Evolutionary conservation across 2,888 invertebrate species (phyloP).

Genomic region (Spilarctia lutea): DNA sequence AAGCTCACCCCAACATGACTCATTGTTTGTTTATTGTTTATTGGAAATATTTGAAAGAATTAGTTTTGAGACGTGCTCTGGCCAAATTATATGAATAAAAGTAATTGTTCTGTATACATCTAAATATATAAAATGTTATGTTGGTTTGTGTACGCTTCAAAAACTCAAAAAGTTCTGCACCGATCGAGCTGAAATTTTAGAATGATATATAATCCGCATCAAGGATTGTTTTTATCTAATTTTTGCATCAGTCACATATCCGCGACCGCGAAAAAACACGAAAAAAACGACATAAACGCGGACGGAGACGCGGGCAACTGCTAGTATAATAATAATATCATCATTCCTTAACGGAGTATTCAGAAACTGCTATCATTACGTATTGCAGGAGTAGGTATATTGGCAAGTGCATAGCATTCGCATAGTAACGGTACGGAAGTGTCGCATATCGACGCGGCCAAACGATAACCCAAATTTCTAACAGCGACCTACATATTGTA

Average conservation of each 20-base stretch:
- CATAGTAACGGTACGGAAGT: conserved; percentile 76
- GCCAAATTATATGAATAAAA: conserved; percentile 9
- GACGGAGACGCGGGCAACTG: no score
- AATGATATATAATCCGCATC: no score
- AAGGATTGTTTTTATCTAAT: no score
- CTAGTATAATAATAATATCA: no score
- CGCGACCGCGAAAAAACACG: no score
- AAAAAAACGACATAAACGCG: no score
- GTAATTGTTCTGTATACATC: neutral
- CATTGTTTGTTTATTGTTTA: conserved; percentile 57
- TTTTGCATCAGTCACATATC: no score
- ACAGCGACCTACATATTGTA: conserved; percentile 80
- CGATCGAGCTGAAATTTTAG: no score
- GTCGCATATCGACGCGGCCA: conserved; percentile 82
- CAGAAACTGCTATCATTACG: conserved; percentile 66
- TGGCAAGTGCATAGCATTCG: conserved; percentile 75
- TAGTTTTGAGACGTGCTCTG: conserved; percentile 15
- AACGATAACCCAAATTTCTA: conserved; percentile 85
- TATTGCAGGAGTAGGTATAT: conserved; percentile 70
- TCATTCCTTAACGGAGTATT: conserved; percentile 59
- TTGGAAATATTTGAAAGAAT: conserved; percentile 16
- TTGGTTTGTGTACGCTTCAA: no score
- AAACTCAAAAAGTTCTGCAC: no score
- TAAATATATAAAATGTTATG: neutral
- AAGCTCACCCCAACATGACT: conserved; percentile 68